phyloP scores from a whole-genome alignment of 2,113 vertebrate genomes.

The Eulacestoma nigropectus region DNA sequence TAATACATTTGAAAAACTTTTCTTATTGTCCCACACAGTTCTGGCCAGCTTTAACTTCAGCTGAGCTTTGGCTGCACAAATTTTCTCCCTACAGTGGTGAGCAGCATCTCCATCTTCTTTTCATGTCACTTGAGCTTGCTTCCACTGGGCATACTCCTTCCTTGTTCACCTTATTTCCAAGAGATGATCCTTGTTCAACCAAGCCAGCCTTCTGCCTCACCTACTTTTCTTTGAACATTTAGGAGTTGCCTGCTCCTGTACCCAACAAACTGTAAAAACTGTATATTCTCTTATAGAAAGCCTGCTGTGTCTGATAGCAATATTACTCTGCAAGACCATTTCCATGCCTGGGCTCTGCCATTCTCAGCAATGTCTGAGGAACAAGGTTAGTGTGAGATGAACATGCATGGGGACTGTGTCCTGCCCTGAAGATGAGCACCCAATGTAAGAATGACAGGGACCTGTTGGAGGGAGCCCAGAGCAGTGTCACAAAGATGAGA shows the following conservation, averaged over 20 bases:
- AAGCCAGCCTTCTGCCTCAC: fast-evolving
- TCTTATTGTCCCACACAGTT: not conserved
- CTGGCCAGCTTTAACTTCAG: not conserved
- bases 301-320: not conserved
- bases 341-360: not conserved
- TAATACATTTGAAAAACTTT: not conserved
- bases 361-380: not conserved
- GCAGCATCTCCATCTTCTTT: not conserved
- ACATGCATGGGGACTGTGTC: not conserved
- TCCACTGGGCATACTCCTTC: not conserved
- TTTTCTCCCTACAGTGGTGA: not conserved
- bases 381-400: not conserved
- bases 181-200: not conserved
- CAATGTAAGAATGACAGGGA: fast-evolving
- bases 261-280: not conserved
- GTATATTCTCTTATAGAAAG: not conserved
- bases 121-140: not conserved
- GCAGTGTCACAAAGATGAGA: not conserved
- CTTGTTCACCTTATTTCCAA: not conserved
- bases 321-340: not conserved
- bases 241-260: not conserved
- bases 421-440: not conserved
- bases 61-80: not conserved
- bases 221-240: not conserved
- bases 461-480: not conserved